Base-by-base conservation (phyloP, 2,888 invertebrate species). In the Galeruca laticollis region DNA sequence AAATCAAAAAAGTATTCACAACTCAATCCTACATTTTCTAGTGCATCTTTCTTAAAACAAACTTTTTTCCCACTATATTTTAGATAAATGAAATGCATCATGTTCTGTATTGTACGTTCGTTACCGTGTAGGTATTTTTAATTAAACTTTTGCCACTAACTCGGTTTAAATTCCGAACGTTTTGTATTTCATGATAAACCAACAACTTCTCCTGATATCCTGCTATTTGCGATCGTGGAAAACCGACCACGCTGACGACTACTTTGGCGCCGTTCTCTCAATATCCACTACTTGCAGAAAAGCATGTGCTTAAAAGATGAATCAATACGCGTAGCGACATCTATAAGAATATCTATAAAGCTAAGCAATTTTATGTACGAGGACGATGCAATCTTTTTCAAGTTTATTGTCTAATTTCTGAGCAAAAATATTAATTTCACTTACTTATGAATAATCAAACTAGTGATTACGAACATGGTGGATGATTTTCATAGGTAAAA, bases 211-310 rank as follows among this genome's bases (percentile, higher is more conserved):
- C 61, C 77, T 78, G 77, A 54, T 73, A 37, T 73, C 78, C 78
- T 78, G 77, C 60, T 76, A 77, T 51, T 51, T 54, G 76, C 78
- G 79, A 77, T 77, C 78, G 76, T 72, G 70, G 69, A 73, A 79
- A 79, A 81, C 80, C 81, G 82, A 82, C 81, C 82, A 81, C 81
- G 81, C 81, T 80, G 79, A 60, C 77, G 73, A 71, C 60, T 40
- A 59, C 51, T 59, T 40, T 57, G 56, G 26, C 33, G 56, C 15
- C 33, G n/a, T 26, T 21, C 40, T 54, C 51, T 59, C 26, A 33
- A 35, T 40, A 40, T 40, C 40, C 31, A 31, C 26, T 26, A 54
- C 54, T 31, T 54, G 35, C 35, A 31, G 15, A 33, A 21, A 35
- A 68, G 60, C 68, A 70, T 61, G 63, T 63, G 57, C 62, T 67